Base-by-base conservation (phyloP, 2,113 vertebrate species). In the Ahaetulla prasina region DNA sequence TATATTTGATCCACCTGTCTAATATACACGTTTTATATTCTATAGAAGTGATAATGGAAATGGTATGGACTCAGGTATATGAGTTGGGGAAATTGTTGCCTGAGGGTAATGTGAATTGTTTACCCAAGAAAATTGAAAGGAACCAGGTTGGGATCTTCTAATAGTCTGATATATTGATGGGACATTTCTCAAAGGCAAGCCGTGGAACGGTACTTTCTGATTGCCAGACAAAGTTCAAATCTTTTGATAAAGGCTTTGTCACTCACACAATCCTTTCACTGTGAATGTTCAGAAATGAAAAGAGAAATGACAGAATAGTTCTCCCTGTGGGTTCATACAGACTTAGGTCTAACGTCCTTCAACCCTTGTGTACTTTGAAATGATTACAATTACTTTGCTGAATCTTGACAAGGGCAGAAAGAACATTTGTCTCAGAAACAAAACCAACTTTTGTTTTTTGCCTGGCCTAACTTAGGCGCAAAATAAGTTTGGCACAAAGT, bases 271-370 rank as follows among this genome's bases (percentile, higher is more conserved):
- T 74, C 50, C 54, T 68, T 87, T 16, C 68, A 57, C 49, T 1
- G 2, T 23, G 35, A 30, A n/a, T 74, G 88, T 89, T 50, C 85
- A 49, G 57, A 89, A 85, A 89, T 85, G 23, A 49, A 91, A 93
- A 91, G 20, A 57, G 90, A 89, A 90, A 50, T 49, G 89, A 88
- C 49, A 57, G 57, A 93, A 89, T 39, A 87, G 23, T 90, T 86
- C 11, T 87, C 50, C 57, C 74, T 92, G 22, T 68, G 86, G 93
- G 90, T 54, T 80, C 80, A 57, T 25, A 30, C 80, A 93, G 54
- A 11, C 87, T 74, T 30, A 52, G 18, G 10, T 54, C 25, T 91
- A 91, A 27, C 0, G 22, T 80, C 87, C 39, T 49, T 53, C 47
- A 55, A 68, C 35, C 54, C 30, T 23, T 57, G 43, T 16, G 6